These are phyloP conservation scores for Antheraea yamamai DNA, from an alignment of 2,888 invertebrate species.

Conservation along the genomic window DNA sequence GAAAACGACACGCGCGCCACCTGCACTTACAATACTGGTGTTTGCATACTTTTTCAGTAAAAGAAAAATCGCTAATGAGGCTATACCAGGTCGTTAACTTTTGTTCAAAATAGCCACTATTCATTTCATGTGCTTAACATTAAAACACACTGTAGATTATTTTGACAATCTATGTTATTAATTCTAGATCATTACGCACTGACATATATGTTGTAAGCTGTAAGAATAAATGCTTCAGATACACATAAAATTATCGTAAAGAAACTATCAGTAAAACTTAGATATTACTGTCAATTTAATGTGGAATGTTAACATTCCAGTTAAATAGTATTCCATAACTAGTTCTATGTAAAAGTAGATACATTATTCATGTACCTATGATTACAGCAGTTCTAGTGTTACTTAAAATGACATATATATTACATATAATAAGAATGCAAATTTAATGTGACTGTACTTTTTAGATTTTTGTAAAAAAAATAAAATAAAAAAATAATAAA, in stretches of 20 bases:
- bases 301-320: neutral
- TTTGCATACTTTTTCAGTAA: neutral
- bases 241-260: neutral
- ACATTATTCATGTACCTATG: neutral
- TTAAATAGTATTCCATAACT: neutral
- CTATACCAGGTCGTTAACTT: neutral
- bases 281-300: neutral
- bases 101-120: neutral
- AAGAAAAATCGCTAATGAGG: neutral
- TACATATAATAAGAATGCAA: no score
- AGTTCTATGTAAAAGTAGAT: neutral
- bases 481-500: no score
- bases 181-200: neutral
- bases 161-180: no score
- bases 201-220: neutral
- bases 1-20: slow-evolving; percentile 1
- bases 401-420: neutral
- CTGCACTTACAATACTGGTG: neutral
- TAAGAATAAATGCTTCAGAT: neutral
- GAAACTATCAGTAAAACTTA: neutral
- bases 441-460: no score
- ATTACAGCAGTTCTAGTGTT: neutral
- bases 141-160: no score
- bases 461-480: no score
- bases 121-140: neutral